phyloP scores from a whole-genome alignment of 2,797 vertebrate species.

The Moxostoma hubbsi region DNA sequence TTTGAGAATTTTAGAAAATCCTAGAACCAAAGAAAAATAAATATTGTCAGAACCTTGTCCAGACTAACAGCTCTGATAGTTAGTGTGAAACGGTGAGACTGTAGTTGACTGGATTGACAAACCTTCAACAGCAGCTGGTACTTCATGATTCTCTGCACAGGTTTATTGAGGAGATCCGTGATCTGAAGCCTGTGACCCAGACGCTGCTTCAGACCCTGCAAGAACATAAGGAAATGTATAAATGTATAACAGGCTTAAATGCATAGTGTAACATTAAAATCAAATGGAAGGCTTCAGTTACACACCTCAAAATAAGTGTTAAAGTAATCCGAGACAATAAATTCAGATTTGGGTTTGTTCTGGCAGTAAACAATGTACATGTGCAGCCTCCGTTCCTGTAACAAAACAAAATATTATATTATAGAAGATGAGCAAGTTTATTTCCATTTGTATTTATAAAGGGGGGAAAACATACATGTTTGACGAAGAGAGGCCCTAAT shows the following conservation, averaged over 20 bases:
- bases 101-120: constrained; percentile 44
- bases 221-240: too few relatives aligned
- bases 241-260: neutral
- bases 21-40: constrained; percentile 67
- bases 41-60: neutral
- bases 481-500: constrained; percentile 92
- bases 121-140: constrained; percentile 98
- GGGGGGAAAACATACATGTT: constrained; percentile 82
- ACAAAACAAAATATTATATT: neutral
- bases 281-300: neutral
- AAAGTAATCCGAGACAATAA: constrained; percentile 96
- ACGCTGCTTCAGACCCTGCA: constrained; percentile 92
- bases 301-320: constrained; percentile 98
- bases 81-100: constrained; percentile 35
- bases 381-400: constrained; percentile 93
- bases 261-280: neutral
- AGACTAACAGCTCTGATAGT: neutral
- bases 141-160: constrained; percentile 97
- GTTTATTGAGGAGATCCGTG: constrained; percentile 94
- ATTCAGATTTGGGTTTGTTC: constrained; percentile 98
- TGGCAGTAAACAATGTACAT: constrained; percentile 99
- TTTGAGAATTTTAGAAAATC: constrained; percentile 96
- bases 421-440: neutral
- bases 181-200: constrained; percentile 92
- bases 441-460: neutral